Conservation (phyloP, 2,797 vertebrate species). For the Danio kyathit region DNA sequence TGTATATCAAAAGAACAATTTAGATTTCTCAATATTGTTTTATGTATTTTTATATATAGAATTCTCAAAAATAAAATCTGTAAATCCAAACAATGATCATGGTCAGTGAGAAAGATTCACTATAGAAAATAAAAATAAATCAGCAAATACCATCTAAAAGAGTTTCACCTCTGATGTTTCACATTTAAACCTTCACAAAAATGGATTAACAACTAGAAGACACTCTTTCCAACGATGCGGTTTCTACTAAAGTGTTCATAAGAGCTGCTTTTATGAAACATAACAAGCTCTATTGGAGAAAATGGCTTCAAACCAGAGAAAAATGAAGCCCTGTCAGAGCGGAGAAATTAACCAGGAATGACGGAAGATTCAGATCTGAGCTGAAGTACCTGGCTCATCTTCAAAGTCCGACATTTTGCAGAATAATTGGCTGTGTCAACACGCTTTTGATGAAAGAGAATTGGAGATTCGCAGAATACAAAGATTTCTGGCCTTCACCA, state of each 20-base stretch:
- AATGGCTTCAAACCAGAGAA: conserved; percentile 17
- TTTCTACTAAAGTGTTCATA: conserved; percentile 7
- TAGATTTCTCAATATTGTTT: conserved; percentile 4
- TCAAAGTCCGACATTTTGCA: conserved; percentile 51
- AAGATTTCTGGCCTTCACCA: conserved; percentile 20
- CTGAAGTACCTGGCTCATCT: conserved; percentile 42
- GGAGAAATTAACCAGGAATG: conserved; percentile 43
- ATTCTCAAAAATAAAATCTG: conserved; percentile 26
- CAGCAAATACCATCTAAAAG: background rate
- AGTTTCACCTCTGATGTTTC: background rate
- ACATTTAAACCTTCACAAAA: conserved; percentile 14
- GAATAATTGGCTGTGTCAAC: conserved; percentile 60
- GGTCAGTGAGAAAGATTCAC: background rate
- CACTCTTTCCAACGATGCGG: background rate
- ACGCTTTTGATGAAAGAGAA: conserved; percentile 56
- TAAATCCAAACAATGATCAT: conserved; percentile 20
- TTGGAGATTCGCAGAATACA: conserved; percentile 45
- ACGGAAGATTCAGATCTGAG: conserved; percentile 41
- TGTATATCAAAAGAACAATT: no score
- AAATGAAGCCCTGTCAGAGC: conserved; percentile 28
- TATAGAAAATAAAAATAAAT: conserved; percentile 17
- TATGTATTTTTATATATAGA: conserved; percentile 37
- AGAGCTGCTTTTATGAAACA: conserved; percentile 16
- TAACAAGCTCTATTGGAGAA: conserved; percentile 13
- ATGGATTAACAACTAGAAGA: conserved; percentile 19